Conservation (phyloP, 2,797 vertebrate genomes). For the Tenualosa thibaudeaui region DNA sequence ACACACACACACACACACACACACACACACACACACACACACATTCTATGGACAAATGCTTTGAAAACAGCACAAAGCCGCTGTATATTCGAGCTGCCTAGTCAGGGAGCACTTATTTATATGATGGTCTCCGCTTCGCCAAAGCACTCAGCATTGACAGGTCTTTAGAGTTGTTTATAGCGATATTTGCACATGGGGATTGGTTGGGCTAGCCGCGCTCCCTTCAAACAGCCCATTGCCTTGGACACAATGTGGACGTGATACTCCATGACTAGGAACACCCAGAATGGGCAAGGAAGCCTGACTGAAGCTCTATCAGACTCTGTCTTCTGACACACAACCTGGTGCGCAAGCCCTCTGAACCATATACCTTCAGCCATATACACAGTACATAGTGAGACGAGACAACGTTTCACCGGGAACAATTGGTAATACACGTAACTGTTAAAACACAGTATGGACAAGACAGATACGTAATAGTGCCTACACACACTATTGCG, state of each 20-base stretch:
- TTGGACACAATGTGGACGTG: not conserved
- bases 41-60: not conserved
- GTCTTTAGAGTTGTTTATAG: not conserved
- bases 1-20: conserved; percentile 11
- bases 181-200: not conserved
- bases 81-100: not conserved
- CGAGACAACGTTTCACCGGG: too few species aligned
- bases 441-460: too few species aligned
- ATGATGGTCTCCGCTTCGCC: not conserved
- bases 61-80: not conserved
- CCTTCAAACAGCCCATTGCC: not conserved
- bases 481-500: too few species aligned
- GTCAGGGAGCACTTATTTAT: not conserved
- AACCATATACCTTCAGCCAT: too few species aligned
- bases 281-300: not conserved
- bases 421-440: too few species aligned
- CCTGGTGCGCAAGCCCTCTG: not conserved
- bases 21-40: not conserved
- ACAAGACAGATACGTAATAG: too few species aligned
- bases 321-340: not conserved
- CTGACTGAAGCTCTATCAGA: not conserved
- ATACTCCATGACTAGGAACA: not conserved
- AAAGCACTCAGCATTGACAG: not conserved
- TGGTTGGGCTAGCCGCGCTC: not conserved
- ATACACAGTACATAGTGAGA: too few species aligned